A percentile compares a stretch with the other conserved stretches of the same genome.
Evolutionary conservation across 2,888 invertebrate species (phyloP).

Genomic region (Leptopilina myrica): DNA sequence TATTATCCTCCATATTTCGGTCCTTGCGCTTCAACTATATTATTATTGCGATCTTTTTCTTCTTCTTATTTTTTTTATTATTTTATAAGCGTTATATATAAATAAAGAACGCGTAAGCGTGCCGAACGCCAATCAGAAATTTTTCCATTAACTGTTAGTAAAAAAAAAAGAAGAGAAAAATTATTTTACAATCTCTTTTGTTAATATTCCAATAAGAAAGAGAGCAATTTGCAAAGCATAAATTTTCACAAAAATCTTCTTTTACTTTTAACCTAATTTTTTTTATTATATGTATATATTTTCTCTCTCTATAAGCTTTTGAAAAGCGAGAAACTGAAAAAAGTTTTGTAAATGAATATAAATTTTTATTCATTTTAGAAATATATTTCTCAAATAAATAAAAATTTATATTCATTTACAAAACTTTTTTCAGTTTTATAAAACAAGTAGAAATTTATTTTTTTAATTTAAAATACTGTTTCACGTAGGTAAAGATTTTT

Average conservation of each 20-base stretch:
- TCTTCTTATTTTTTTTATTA: constrained; percentile 50
- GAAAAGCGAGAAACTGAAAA: no score
- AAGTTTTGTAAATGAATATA: no score
- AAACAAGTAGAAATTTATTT: no score
- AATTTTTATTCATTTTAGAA: no score
- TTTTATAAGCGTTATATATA: constrained; percentile 56
- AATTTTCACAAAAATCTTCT: background rate
- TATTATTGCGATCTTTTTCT: constrained; percentile 38
- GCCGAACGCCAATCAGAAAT: constrained; percentile 45
- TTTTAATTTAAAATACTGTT: no score
- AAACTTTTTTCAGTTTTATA: no score
- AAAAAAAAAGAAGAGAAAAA: background rate
- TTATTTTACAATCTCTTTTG: constrained; percentile 9
- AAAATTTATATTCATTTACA: no score
- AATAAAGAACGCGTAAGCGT: constrained; percentile 54
- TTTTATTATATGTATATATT: background rate
- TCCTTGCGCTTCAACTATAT: constrained; percentile 10
- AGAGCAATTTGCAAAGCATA: background rate
- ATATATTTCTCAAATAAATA: no score
- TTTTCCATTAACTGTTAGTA: background rate
- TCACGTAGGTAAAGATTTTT: no score
- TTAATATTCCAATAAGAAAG: background rate
- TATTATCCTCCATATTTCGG: background rate
- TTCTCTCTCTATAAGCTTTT: no score
- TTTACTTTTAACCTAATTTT: background rate